A percentile compares a stretch with the other conserved stretches of the same genome.
These are phyloP conservation scores for Byasa hedistus DNA, from an alignment of 2,888 invertebrate species.

Conservation along the genomic window DNA sequence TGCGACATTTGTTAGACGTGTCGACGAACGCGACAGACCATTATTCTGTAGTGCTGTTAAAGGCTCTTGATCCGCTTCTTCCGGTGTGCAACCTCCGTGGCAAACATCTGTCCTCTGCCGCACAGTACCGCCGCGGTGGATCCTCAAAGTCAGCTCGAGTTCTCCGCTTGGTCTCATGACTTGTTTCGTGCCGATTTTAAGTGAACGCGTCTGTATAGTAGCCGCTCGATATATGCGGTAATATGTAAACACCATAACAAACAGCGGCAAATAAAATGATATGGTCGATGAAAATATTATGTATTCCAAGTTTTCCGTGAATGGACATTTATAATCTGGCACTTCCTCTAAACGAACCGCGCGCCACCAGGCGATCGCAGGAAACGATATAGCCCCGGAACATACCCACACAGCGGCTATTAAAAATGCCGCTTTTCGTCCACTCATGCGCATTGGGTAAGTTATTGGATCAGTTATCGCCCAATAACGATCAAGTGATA, in stretches of 20 bases:
- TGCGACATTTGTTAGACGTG: slow-evolving; percentile 81
- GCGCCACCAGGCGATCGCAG: slow-evolving; percentile 98
- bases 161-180: slow-evolving; percentile 92
- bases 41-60: slow-evolving; percentile 88
- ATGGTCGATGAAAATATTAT: slow-evolving; percentile 98
- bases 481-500: slow-evolving; percentile 98
- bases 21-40: slow-evolving; percentile 85
- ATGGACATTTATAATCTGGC: slow-evolving; percentile 93
- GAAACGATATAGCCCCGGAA: slow-evolving; percentile 97
- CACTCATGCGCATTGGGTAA: slow-evolving; percentile 97
- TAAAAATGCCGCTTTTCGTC: slow-evolving; percentile 89
- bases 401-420: slow-evolving; percentile 98
- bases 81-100: slow-evolving; percentile 82
- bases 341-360: slow-evolving; percentile 90
- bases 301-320: slow-evolving; percentile 97
- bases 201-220: slow-evolving; percentile 92
- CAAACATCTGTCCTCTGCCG: slow-evolving; percentile 79
- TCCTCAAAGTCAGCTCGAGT: slow-evolving; percentile 92
- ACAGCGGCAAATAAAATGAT: slow-evolving; percentile 97
- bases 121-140: slow-evolving; percentile 93
- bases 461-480: slow-evolving; percentile 99
- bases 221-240: slow-evolving; percentile 97
- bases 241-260: slow-evolving; percentile 99
- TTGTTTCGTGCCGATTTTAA: slow-evolving; percentile 95
- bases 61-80: slow-evolving; percentile 85